phyloP scores from a whole-genome alignment of 2,888 invertebrate species.

The Cephus nigrinus region DNA sequence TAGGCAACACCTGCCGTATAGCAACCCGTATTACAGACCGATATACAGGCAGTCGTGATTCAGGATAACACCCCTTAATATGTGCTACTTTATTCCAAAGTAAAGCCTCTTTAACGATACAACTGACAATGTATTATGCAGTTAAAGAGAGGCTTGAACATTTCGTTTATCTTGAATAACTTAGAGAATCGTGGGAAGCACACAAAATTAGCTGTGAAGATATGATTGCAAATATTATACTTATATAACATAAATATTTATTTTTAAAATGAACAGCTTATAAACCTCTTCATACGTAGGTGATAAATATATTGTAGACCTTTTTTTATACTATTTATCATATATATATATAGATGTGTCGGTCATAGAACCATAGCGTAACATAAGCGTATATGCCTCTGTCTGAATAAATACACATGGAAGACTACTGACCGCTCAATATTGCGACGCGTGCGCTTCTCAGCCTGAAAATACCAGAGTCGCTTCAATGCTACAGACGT shows the following conservation, averaged over 20 bases:
- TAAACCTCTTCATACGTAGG: background rate
- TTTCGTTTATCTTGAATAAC: background rate
- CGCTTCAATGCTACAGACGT: constrained; percentile 25
- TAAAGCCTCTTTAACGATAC: background rate
- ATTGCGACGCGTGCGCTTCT: constrained; percentile 44
- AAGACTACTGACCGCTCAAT: constrained; percentile 33
- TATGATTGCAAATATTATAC: background rate
- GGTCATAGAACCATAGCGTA: background rate
- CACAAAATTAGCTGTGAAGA: background rate
- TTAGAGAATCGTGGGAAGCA: background rate
- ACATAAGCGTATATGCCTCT: background rate
- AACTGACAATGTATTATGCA: background rate
- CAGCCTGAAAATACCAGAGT: constrained; percentile 14
- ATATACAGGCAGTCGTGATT: background rate
- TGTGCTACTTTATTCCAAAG: background rate
- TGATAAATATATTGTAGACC: background rate
- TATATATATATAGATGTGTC: background rate
- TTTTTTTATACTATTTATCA: background rate
- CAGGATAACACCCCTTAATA: background rate
- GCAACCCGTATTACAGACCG: background rate
- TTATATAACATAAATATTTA: background rate
- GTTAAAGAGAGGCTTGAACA: background rate
- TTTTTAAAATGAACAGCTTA: background rate
- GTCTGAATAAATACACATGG: background rate
- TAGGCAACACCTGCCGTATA: background rate